Base-by-base conservation (phyloP, 2,888 invertebrate genomes). In the Melipona beecheii region DNA sequence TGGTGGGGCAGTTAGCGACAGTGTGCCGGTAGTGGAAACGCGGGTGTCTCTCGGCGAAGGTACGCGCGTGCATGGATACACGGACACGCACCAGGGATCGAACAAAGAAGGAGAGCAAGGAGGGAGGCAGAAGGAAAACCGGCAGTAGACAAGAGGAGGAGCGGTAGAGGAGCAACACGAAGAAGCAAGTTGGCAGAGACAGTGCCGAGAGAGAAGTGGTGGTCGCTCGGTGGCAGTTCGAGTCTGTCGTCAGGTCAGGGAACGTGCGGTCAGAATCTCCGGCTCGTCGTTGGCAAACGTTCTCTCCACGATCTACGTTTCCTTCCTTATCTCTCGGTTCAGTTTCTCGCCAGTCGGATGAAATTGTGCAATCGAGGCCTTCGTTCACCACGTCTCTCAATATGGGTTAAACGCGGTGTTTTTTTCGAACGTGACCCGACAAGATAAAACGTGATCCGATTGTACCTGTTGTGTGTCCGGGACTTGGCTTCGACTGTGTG, bases 181-280 rank as follows among this genome's bases (percentile, higher is more conserved):
- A 80, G 86, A 81, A 85, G 77, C 81, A 80, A 83, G 84, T 83
- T 78, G 85, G 79, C 78, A 86, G 83, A 85, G 78, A 79, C 77
- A 81, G 66, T 54, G 80, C 49, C 31, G 80, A 75, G 81, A 75
- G 81, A 79, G 77, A 70, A 74, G 83, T 70, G 77, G 65, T 72
- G 77, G 58, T 76, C 69, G 79, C 69, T 77, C 77, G 83, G 80
- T 78, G 83, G 85, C 87, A 75, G 79, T 84, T 71, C 71, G 87
- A 88, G 86, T 88, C 85, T 88, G 85, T 86, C 89, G 89, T 84
- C 78, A 81, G 87, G 81, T 78, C 83, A 82, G 68, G 80, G 70
- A 76, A 84, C 86, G 86, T 78, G 81, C 74, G 84, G 82, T 73
- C 75, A 73, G 64, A 54, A 82, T 49, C 43, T 43, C 9, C 64